A percentile compares a stretch with the other conserved stretches of the same genome.
Conservation (phyloP, 1,140 invertebrate genomes). For the Holotrichia oblita region DNA sequence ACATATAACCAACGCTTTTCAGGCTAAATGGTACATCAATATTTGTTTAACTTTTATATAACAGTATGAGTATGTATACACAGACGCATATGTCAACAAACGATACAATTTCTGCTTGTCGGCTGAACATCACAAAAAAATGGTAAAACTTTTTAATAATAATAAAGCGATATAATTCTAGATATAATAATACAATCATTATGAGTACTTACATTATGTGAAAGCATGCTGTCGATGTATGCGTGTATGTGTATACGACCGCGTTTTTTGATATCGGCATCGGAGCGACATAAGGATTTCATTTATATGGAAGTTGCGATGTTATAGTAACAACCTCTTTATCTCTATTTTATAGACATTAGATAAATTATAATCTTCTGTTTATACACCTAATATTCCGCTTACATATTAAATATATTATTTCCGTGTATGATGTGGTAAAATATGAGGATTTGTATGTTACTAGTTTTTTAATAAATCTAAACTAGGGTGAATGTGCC, state of each 20-base stretch:
- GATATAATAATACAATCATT: not conserved
- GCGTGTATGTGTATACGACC: not conserved
- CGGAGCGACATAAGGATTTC: not conserved
- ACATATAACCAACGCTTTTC: not conserved
- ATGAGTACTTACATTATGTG: not conserved
- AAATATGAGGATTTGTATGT: too few relatives aligned
- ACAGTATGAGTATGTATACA: not conserved
- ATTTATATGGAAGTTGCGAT: not conserved
- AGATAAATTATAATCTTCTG: conserved; percentile 1
- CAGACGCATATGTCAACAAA: not conserved
- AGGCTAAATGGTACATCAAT: not conserved
- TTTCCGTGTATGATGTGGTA: too few relatives aligned
- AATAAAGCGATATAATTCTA: not conserved
- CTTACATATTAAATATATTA: not conserved
- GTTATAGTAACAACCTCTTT: conserved; percentile 10
- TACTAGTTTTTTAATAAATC: too few relatives aligned
- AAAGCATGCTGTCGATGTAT: not conserved
- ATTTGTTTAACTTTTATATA: not conserved
- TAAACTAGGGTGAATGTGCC: too few relatives aligned
- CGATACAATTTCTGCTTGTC: not conserved
- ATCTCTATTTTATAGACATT: not conserved
- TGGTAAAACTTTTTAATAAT: not conserved
- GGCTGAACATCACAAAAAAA: not conserved
- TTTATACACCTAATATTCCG: too few relatives aligned
- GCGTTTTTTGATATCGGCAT: not conserved